Percentiles rank a stretch among this genome's conserved stretches.
Evolutionary conservation across 2,888 invertebrate genomes (phyloP).

Genomic region (Polietes domitor): DNA sequence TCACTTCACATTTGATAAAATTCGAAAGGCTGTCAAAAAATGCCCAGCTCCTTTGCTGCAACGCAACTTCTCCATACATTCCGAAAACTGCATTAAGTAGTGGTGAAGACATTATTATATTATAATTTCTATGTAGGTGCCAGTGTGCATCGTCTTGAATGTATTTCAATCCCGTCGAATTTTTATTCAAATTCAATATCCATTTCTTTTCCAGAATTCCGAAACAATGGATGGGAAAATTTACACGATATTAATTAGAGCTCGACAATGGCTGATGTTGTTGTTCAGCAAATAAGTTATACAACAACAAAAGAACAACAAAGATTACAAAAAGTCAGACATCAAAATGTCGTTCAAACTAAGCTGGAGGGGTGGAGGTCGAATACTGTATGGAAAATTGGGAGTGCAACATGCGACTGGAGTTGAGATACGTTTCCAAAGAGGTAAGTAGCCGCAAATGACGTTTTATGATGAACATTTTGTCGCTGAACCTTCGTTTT

Average conservation of each 20-base stretch:
- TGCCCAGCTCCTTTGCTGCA: no score
- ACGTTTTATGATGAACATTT: slow-evolving; percentile 44
- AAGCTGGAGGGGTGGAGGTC: not conserved
- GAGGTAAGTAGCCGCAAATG: slow-evolving; percentile 55
- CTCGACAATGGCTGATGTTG: slow-evolving; percentile 34
- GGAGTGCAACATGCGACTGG: slow-evolving; percentile 46
- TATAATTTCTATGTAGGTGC: no score
- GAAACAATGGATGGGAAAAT: slow-evolving; percentile 61
- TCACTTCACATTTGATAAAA: no score
- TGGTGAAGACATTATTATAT: no score
- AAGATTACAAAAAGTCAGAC: no score
- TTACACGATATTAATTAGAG: slow-evolving; percentile 62
- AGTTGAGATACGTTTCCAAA: slow-evolving; percentile 41
- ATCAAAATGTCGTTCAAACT: not conserved
- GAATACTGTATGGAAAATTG: slow-evolving; percentile 20
- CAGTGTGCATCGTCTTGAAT: not conserved
- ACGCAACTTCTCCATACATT: no score
- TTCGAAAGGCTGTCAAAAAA: no score
- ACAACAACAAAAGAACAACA: no score
- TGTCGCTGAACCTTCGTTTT: not conserved
- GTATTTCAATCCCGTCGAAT: not conserved
- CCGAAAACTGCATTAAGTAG: no score
- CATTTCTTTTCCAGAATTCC: slow-evolving; percentile 43
- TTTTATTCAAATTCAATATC: slow-evolving; percentile 13
- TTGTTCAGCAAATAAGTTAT: not conserved